Evolutionary conservation across 1,140 invertebrate species (phyloP).

Genomic region (Centruroides vittatus): DNA sequence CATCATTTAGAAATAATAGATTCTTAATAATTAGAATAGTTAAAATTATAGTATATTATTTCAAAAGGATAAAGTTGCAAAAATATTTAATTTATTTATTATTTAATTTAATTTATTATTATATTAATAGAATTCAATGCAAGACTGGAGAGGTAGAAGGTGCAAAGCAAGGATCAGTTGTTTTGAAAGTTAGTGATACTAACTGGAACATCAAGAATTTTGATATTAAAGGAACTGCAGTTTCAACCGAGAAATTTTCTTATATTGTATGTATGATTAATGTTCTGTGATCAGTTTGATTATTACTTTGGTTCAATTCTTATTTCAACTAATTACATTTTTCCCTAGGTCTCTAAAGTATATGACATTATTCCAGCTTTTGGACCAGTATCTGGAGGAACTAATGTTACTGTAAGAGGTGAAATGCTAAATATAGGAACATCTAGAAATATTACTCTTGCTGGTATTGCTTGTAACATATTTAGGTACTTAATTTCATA

Average conservation of each 20-base stretch:
- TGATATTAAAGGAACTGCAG: slow-evolving; percentile 14
- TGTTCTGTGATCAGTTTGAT: not conserved
- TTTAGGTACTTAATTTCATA: not conserved
- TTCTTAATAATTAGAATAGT: too few species aligned
- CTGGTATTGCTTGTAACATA: slow-evolving; percentile 1
- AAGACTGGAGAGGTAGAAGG: not conserved
- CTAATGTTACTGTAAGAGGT: slow-evolving; percentile 17
- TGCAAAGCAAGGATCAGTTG: not conserved
- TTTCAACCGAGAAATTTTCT: slow-evolving; percentile 4
- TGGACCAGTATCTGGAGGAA: slow-evolving; percentile 21
- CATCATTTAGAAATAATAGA: too few species aligned
- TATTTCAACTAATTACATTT: not conserved
- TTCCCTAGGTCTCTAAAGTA: slow-evolving; percentile 7
- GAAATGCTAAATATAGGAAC: slow-evolving; percentile 19
- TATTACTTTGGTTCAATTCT: not conserved
- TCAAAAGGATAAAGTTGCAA: too few species aligned
- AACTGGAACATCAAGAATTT: slow-evolving; percentile 6
- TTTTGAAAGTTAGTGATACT: slow-evolving; percentile 11
- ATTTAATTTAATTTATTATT: not conserved
- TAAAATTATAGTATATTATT: too few species aligned
- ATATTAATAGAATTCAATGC: slow-evolving; percentile 5
- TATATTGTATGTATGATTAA: slow-evolving; percentile 10
- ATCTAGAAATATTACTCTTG: slow-evolving; percentile 5
- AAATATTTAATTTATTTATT: too few species aligned
- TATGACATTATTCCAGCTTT: slow-evolving; percentile 9